A percentile compares a stretch with the other conserved stretches of the same genome.
Conservation (phyloP, 2,797 vertebrate genomes). For the Protosalanx chinensis region DNA sequence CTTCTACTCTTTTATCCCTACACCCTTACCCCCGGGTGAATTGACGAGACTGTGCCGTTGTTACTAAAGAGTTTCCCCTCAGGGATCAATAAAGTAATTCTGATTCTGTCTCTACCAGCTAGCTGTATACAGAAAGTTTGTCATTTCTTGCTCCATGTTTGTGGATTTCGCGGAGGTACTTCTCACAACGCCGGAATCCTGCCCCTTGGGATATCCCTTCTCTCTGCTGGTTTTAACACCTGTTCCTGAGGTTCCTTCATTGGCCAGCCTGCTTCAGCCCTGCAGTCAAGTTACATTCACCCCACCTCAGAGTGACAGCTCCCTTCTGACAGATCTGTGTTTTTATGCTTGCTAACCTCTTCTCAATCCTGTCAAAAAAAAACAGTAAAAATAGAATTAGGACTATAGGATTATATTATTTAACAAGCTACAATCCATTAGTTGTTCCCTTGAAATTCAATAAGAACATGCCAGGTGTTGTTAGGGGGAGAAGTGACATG, state of each 20-base stretch:
- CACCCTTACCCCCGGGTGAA: no score
- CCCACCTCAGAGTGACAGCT: slow-evolving; percentile 11
- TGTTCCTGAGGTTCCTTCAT: slow-evolving; percentile 29
- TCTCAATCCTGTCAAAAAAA: no score
- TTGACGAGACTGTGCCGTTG: no score
- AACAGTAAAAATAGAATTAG: no score
- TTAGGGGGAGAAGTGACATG: neutral
- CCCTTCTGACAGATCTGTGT: slow-evolving; percentile 12
- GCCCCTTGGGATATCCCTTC: slow-evolving; percentile 12
- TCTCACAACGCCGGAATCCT: slow-evolving; percentile 12
- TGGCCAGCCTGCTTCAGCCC: neutral
- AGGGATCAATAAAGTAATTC: no score
- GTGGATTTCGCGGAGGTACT: neutral
- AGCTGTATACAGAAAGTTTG: neutral
- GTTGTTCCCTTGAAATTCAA: neutral
- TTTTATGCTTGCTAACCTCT: neutral
- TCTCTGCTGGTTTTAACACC: slow-evolving; percentile 44
- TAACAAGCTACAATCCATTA: neutral
- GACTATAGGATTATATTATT: no score
- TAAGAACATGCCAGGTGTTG: no score
- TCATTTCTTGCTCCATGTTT: neutral
- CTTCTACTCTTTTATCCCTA: no score
- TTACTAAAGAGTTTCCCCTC: no score
- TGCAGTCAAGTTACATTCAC: neutral
- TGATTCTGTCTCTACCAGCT: neutral